Base-by-base conservation (phyloP, 2,888 invertebrate genomes). In the Drosophila meridionalis region DNA sequence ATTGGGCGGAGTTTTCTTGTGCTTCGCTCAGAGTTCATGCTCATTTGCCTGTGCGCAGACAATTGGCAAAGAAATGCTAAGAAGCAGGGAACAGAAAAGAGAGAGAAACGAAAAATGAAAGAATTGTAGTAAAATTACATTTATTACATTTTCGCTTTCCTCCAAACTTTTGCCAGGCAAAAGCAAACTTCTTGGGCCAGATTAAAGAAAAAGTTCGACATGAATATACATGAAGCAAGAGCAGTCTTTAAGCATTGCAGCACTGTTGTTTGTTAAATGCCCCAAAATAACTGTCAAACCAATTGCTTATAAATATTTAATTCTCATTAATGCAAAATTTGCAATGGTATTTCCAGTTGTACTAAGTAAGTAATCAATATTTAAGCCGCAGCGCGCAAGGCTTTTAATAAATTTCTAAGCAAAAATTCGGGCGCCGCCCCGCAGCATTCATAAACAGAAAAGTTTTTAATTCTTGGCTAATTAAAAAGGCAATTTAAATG, bases 401-500 rank as follows among this genome's bases (percentile, higher is more conserved):
- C 64, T 48, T 47, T 30, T 61, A 63, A 80, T 75, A 80, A n/a
- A 72, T 73, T 78, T 68, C 70, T 20, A 43, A 72, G n/a, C 36
- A 50, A 42, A 45, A 30, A 53, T 20, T 20, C 36, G 45, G 36
- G 26, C 45, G 8, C 20, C 3, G 40, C 56, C 45, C 56, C 5
- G 14, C 57, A 60, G 65, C 52, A 78, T 74, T 78, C 65, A 71
- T 56, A 76, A 69, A 53, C 59, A 66, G 65, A 69, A 69, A 76
- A 71, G 63, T 84, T 78, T 78, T 73, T 75, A 76, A 76, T 70
- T 67, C 77, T 69, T 73, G 74, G 73, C 82, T 78, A 77, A 75
- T 84, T 79, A 87, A 84, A 82, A 86, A 78, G 59, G 62, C 78
- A 78, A 83, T 83, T 78, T 83, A 78, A 80, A 86, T 86, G 86